Percentiles rank a stretch among this genome's conserved stretches.
Evolutionary conservation across 2,797 vertebrate genomes (phyloP).

Genomic region (Poecilia gillii): DNA sequence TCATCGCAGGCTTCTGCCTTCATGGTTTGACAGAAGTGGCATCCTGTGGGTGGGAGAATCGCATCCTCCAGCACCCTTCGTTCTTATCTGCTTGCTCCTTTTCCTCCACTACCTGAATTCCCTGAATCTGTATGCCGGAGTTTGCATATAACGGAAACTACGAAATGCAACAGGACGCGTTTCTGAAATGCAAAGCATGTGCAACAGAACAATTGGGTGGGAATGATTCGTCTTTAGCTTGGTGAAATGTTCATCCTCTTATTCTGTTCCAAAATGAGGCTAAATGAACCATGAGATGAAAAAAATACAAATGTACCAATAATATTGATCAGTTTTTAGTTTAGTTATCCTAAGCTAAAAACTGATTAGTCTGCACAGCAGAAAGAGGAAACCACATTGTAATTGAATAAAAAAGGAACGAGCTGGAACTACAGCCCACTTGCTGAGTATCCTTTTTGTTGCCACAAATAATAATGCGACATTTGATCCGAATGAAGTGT

Average conservation of each 20-base stretch:
- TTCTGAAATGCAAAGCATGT: not conserved
- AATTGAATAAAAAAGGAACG: not conserved
- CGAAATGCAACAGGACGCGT: too few relatives aligned
- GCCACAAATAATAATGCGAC: not conserved
- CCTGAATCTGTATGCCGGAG: not conserved
- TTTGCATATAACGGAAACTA: not conserved
- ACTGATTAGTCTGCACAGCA: not conserved
- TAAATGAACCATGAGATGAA: not conserved
- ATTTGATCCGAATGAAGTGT: not conserved
- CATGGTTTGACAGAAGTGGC: constrained; percentile 30
- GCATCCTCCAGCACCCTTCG: constrained; percentile 30
- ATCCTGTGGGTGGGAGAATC: constrained; percentile 46
- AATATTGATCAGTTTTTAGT: not conserved
- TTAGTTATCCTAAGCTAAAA: not conserved
- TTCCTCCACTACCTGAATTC: not conserved
- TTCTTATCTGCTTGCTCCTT: not conserved
- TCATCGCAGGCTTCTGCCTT: constrained; percentile 39
- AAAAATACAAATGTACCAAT: not conserved
- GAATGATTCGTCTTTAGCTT: not conserved
- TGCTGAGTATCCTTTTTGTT: not conserved
- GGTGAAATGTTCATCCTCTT: not conserved
- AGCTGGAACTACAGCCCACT: not conserved
- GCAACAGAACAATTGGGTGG: not conserved
- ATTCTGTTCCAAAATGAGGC: not conserved
- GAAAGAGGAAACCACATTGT: not conserved